Conservation (phyloP, 2,888 invertebrate species). For the Dryobota labecula region DNA sequence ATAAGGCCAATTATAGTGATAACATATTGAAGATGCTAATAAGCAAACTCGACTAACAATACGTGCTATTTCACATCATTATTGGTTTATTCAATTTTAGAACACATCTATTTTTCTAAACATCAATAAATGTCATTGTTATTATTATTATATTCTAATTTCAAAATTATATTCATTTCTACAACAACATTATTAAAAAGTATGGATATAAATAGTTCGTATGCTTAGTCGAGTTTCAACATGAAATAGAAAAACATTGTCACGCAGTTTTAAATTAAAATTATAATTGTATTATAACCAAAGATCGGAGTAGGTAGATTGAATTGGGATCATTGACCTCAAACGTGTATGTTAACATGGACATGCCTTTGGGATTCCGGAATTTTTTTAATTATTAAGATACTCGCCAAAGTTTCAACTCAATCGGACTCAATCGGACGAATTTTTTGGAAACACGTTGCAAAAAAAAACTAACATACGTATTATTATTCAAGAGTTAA, state of each 20-base stretch:
- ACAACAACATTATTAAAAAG: conserved; percentile 27
- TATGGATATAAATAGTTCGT: conserved; percentile 19
- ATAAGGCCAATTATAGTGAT: conserved; percentile 72
- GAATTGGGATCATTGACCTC: too few relatives aligned
- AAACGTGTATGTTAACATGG: too few relatives aligned
- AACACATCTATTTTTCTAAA: conserved; percentile 50
- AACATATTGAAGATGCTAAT: conserved; percentile 32
- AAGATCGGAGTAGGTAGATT: too few relatives aligned
- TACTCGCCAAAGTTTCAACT: too few relatives aligned
- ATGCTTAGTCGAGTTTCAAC: conserved; percentile 57
- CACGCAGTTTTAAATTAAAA: conserved; percentile 41
- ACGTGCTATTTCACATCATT: conserved; percentile 38
- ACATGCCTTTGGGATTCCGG: too few relatives aligned
- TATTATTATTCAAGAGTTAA: too few relatives aligned
- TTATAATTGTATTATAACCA: conserved; percentile 29
- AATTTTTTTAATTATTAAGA: too few relatives aligned
- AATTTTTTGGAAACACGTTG: too few relatives aligned
- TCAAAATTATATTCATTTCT: conserved; percentile 50
- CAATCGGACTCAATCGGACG: too few relatives aligned
- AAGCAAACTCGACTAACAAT: conserved; percentile 60
- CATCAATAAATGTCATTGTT: conserved; percentile 43
- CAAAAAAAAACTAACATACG: too few relatives aligned
- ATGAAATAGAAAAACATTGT: conserved; percentile 52
- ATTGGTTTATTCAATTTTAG: conserved; percentile 29
- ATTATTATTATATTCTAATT: conserved; percentile 33